Percentiles rank a stretch among this genome's conserved stretches.
Evolutionary conservation across 2,797 vertebrate species (phyloP).

Genomic region (Melanotaenia boesemani): DNA sequence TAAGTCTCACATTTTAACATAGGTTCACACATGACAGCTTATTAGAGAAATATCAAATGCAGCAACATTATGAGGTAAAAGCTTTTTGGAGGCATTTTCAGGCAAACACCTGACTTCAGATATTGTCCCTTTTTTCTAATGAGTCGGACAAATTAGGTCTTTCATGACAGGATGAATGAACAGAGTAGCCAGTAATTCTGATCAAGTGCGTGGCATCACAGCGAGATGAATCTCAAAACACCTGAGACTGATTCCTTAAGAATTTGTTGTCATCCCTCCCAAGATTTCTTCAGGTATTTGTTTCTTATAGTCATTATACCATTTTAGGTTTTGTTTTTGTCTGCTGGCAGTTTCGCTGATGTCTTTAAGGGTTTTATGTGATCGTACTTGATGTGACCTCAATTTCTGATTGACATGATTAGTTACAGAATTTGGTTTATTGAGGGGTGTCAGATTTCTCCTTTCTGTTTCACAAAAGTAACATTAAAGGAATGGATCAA

Average conservation of each 20-base stretch:
- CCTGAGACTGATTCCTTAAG: background rate
- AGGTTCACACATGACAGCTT: background rate
- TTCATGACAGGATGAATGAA: background rate
- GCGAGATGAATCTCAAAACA: background rate
- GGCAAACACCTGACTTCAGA: background rate
- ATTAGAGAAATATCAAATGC: background rate
- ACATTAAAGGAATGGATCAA: background rate
- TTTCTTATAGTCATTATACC: background rate
- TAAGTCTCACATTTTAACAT: background rate
- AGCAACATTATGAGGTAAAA: background rate
- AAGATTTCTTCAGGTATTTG: background rate
- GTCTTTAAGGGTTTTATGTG: background rate
- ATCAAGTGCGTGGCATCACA: background rate
- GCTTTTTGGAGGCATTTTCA: background rate
- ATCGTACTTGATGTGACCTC: background rate
- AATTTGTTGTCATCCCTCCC: background rate
- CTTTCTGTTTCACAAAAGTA: background rate
- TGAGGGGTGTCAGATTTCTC: slow-evolving; percentile 12
- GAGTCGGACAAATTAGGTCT: background rate
- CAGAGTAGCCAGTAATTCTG: background rate
- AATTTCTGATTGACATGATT: slow-evolving; percentile 5
- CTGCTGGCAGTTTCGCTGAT: background rate
- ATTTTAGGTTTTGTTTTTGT: background rate
- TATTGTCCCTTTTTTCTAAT: background rate
- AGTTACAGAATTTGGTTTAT: slow-evolving; percentile 4